Evolutionary conservation across 92 coral and sea anemone species (phyloP).

Genomic region (Phenganax marumi): DNA sequence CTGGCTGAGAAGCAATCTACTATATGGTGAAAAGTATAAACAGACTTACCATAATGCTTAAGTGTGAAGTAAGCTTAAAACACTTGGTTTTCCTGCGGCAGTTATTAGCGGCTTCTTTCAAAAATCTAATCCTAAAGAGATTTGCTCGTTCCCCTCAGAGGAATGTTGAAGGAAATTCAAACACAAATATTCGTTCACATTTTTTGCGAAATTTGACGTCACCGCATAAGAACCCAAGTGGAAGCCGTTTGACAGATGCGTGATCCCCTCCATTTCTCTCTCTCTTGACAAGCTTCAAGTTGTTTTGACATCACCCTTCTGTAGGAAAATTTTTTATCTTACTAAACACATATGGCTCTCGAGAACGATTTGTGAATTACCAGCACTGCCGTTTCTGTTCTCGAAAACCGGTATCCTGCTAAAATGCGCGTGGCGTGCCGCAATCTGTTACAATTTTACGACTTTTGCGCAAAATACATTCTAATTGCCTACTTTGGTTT

Average conservation of each 20-base stretch:
- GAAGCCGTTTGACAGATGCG: background rate
- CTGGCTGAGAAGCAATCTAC: no score
- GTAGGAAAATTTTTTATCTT: constrained; percentile 14
- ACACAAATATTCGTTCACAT: background rate
- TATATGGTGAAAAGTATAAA: no score
- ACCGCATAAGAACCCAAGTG: background rate
- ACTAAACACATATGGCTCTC: background rate
- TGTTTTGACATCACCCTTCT: constrained; percentile 14
- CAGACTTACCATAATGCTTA: background rate
- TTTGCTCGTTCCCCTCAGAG: background rate
- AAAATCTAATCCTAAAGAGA: background rate
- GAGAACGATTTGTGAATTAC: background rate
- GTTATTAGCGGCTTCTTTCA: constrained; percentile 10
- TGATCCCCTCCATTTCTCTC: background rate
- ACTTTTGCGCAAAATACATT: background rate
- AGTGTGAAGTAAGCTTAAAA: constrained; percentile 9
- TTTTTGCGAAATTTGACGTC: background rate
- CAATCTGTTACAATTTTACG: no score
- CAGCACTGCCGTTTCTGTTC: background rate
- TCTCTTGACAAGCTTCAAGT: constrained; percentile 1
- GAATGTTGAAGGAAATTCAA: background rate
- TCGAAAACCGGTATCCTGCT: background rate
- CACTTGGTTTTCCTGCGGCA: background rate
- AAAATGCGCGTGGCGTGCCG: background rate
- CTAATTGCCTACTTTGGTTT: background rate